These are phyloP conservation scores for Okapia johnstoni DNA, from an alignment of 2,113 vertebrate species.

Conservation along the genomic window DNA sequence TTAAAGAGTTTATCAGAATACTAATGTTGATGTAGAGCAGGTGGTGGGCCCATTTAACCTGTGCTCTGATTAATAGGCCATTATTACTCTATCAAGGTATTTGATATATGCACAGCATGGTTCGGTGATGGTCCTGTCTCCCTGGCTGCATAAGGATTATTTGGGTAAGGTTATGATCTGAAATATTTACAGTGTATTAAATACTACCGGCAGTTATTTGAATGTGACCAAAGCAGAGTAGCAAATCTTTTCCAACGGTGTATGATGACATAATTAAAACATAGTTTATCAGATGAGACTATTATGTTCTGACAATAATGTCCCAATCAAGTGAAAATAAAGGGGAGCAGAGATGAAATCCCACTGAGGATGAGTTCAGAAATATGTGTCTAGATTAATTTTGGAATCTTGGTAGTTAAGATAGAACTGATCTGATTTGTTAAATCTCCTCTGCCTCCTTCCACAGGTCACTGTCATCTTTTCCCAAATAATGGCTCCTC, in stretches of 20 bases:
- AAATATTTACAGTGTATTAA: constrained; percentile 56
- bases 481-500: neutral
- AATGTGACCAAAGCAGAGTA: constrained; percentile 56
- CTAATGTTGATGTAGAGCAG: constrained; percentile 10
- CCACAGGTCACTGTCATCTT: neutral
- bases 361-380: neutral
- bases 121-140: neutral
- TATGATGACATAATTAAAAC: constrained; percentile 62
- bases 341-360: neutral
- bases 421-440: neutral
- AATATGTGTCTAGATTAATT: constrained; percentile 4
- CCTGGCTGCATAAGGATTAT: constrained; percentile 15
- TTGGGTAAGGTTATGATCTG: constrained; percentile 47
- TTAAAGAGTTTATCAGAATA: neutral
- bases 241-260: constrained; percentile 40
- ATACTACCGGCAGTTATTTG: neutral
- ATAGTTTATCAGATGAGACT: constrained; percentile 56
- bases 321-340: constrained; percentile 57
- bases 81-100: neutral
- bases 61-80: constrained; percentile 21
- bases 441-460: neutral
- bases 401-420: constrained; percentile 6
- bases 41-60: neutral
- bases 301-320: constrained; percentile 64
- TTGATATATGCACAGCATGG: neutral